Base-by-base conservation (phyloP, 2,888 invertebrate genomes). In the Ectropis crepuscularia region DNA sequence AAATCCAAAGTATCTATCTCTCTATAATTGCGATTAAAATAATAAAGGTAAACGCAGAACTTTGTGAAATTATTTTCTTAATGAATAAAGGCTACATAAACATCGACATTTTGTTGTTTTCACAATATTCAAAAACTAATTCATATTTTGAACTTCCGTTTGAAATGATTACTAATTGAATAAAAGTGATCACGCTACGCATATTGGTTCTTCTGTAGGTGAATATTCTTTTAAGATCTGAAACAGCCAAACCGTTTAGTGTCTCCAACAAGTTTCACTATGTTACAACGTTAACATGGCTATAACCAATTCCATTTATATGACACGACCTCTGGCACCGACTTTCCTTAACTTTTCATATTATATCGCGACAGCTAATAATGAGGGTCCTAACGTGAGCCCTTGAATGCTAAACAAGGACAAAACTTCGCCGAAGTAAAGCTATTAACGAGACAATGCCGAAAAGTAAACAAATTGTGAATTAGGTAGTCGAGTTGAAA, bases 241-340 rank as follows among this genome's bases (percentile, higher is more conserved):
- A 28, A 28, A 28, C 16, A 28, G 4, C 16, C 16, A 28, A 28
- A 72, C 64, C 75, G 80, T 72, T 82, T 80, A 89, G 87, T 88
- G 89, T 88, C 86, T 82, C 70, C 70, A 76, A 70, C 78, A 85
- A 85, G 78, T 86, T 88, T 82, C 70, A 68, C 76, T 74, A 84
- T 86, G 85, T 82, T 83, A 84, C 83, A 78, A 80, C 83, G 82
- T 82, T 87, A 85, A 87, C 77, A 78, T 82, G 77, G 80, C 79
- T 76, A 83, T 85, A 82, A 85, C 80, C 80, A 77, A 86, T 83
- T 79, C 78, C 79, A 74, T 83, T 84, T 83, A 77, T 81, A 81
- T 76, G 77, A 74, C 76, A 81, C 76, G 77, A 74, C 76, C 77
- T 72, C 72, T 71, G 74, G 69, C 72, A 79, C 77, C 67, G 64